Evolutionary conservation across 2,797 vertebrate genomes (phyloP).

Genomic region (Anas flavirostris): DNA sequence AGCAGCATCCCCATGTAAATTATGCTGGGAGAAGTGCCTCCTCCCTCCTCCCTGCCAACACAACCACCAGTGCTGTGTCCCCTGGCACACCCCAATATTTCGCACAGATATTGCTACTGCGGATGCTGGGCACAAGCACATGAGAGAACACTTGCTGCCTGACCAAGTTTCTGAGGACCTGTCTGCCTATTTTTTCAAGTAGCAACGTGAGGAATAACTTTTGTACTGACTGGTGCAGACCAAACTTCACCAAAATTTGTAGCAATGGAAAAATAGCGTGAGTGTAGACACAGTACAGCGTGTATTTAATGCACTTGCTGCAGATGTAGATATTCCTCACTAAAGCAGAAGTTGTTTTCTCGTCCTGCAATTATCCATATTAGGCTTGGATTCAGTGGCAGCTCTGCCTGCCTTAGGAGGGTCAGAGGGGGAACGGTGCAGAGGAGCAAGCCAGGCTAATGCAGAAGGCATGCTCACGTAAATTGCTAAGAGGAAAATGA

Average conservation of each 20-base stretch:
- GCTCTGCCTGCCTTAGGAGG: not conserved
- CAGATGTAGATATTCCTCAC: not conserved
- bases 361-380: not conserved
- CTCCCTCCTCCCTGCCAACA: not conserved
- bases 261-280: not conserved
- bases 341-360: not conserved
- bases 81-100: not conserved
- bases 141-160: not conserved
- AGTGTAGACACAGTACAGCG: not conserved
- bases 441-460: not conserved
- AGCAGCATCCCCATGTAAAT: not conserved
- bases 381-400: not conserved
- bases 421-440: not conserved
- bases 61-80: not conserved
- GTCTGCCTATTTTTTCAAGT: rapidly evolving
- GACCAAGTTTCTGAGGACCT: not conserved
- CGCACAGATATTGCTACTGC: not conserved
- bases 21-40: not conserved
- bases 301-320: not conserved
- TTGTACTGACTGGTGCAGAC: not conserved
- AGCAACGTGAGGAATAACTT: not conserved
- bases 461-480: not conserved
- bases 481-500: not conserved
- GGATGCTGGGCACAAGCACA: rapidly evolving
- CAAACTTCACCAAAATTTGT: not conserved